Conservation (phyloP, 2,888 invertebrate genomes). For the Xestia rhomboidea region DNA sequence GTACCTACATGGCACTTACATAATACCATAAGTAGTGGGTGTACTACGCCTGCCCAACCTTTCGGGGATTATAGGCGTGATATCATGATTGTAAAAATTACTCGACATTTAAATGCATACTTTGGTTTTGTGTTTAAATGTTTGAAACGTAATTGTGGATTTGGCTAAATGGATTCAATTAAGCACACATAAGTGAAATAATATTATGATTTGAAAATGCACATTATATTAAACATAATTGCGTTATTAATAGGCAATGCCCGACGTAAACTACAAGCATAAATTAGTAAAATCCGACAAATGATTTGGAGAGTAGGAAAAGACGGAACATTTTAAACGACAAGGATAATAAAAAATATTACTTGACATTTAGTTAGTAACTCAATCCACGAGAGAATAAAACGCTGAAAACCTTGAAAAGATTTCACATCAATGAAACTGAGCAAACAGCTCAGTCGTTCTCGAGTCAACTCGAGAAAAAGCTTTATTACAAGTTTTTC, state of each 20-base stretch:
- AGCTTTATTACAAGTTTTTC: conserved; percentile 18
- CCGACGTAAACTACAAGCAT: no score
- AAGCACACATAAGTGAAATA: background rate
- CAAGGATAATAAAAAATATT: conserved; percentile 16
- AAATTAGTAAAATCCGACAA: background rate
- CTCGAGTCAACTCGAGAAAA: conserved; percentile 13
- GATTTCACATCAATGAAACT: conserved; percentile 30
- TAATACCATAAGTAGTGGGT: background rate
- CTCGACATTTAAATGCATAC: background rate
- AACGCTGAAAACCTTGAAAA: conserved; percentile 29
- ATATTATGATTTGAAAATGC: background rate
- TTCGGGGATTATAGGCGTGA: background rate
- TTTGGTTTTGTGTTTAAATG: background rate
- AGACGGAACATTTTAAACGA: background rate
- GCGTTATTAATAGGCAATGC: background rate
- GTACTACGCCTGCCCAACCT: background rate
- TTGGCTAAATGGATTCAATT: background rate
- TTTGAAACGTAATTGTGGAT: background rate
- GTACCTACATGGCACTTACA: background rate
- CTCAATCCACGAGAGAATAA: conserved; percentile 21
- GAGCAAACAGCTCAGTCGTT: conserved; percentile 34
- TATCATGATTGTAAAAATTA: background rate
- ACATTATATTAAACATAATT: background rate
- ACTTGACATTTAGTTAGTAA: conserved; percentile 5
- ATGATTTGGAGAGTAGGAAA: background rate